Evolutionary conservation across 1,140 invertebrate species (phyloP), one percentile per base, ranked within the genome.

Genomic region (Magallana angulata): DNA sequence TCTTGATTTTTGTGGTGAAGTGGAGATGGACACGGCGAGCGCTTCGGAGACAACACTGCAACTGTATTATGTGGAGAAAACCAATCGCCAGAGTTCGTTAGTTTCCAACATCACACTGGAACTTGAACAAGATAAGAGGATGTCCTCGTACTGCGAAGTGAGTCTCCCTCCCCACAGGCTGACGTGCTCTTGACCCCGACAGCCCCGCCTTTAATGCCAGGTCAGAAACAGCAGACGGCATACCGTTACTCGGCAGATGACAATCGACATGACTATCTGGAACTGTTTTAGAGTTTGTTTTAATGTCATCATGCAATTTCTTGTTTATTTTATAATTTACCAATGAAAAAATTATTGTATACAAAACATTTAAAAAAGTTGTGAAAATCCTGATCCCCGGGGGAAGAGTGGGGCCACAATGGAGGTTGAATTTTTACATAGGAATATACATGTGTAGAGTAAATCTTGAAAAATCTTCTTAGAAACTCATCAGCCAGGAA

Each of bases 151-250:
- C 36, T 76, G 24, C 11, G 30, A 30, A 12, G 68, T 76, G 68
- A 30, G 36, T 18, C 68, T 24, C 18, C 68, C 1, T 30, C 24
- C 7, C 68, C 68, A 76, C 18, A 76, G 30, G 4, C 8, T 18
- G 68, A 76, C 68, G 7, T 76, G 3, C 68, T 76, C 24, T 30
- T 76, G 24, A 76, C 68, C 24, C 68, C 68, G 0, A 76, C 68
- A 4, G 68, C 24, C 6, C 68, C 68, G 7, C 68, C 68, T 11
- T 36, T 76, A 76, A 76, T 24, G 12, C 68, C 68, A 30, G 68
- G 68, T 12, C 68, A 76, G 36, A 76, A 76, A 76, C 68, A 76
- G 36, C 68, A 76, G 36, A 76, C 68, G 30, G 68, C 68, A 76
- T 76, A 36, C 36, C 68, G 24, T 8, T 76, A 76, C 24, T 30